Base-by-base conservation (phyloP, 2,113 vertebrate genomes). In the Cynocephalus volans region DNA sequence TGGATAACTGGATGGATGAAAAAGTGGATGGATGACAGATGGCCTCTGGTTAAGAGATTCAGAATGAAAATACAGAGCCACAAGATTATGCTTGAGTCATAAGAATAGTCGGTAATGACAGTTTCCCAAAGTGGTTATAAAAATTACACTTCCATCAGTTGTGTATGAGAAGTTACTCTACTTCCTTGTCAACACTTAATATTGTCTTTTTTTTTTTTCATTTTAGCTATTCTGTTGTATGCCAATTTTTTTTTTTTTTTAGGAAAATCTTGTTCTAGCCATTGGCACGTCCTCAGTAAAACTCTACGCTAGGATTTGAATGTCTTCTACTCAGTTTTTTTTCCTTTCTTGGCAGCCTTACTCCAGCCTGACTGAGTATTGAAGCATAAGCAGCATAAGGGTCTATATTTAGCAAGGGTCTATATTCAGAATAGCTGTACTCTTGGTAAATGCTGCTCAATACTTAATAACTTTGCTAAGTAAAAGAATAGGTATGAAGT, bases 81-180 rank as follows among this genome's bases (percentile, higher is more conserved):
- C 41, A 36, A 9, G 50, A 28, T 67, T 7, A 58, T 10, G 1
- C 36, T 10, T 41, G 56, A 77, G 41, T 41, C 41, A 41, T 41
- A 41, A 41, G 41, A 41, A 41, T 75, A 73, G 50, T 33, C 67
- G 69, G 64, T 69, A 56, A 33, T 72, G n/a, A n/a, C 17, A 33
- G 19, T 80, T 97, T 96, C 95, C 23, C 18, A 75, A 76, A 88
- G 48, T 41, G 13, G 28, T 50, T 64, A 9, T 93, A 88, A 95
- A 92, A 88, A 73, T 85, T 64, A 58, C 2, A 28, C 60, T 88
- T 73, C 18, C 3, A 69, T 82, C 52, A n/a, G 31, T 21, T 52
- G 48, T 75, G 19, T 60, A 41, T 52, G 33, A 52, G 56, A 92
- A 73, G 14, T 82, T 60, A 81, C 8, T 76, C 19, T 41, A 41